Evolutionary conservation across 2,888 invertebrate genomes (phyloP), one percentile per base, ranked within the genome.

Genomic region (Acholoe squamosa): DNA sequence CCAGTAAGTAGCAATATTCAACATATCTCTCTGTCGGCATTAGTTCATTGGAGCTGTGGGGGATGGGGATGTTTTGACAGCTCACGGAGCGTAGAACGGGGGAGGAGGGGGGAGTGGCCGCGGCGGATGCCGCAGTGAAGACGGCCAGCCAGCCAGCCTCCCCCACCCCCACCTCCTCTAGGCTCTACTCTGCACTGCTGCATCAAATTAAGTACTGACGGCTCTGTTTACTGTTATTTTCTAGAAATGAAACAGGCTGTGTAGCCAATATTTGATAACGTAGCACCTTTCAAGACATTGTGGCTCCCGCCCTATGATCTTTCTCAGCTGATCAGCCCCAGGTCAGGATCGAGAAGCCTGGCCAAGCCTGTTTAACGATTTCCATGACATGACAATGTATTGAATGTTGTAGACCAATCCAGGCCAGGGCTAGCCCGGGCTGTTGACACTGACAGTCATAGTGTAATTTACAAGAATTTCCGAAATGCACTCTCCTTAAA

Each of bases 1-100:
- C 98, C 99, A 99, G 99, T 99, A 96, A 98, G 99, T 98, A 86
- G 22, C 3, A n/a, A 22, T 89, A 28, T 89, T 67, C 33, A n/a
- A 1, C 1, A 1, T 80, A 34, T 34, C 12, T 34, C 1, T 0
- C 43, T 16, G 25, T 19, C 16, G 16, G 76, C 31, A 31, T 3
- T 1, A 5, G 31, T 25, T 14, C 16, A 28, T 86, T 43, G 43
- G 43, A 5, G n/a, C 56, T 86, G 28, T 33, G 28, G 52, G 86
- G 52, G n/a, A n/a, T n/a, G n/a, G n/a, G n/a, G 22, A 1, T 86
- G 25, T 56, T 86, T 86, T 86, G 86, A 86, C 86, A 86, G 56
- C 12, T 56, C 54, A 10, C 43, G 52, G 54, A n/a, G 43, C 43
- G 52, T 51, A 7, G 86, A 28, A n/a, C 54, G 86, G 52, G 86